Evolutionary conservation across 2,888 invertebrate genomes (phyloP).

Genomic region (Thereva nobilitata): DNA sequence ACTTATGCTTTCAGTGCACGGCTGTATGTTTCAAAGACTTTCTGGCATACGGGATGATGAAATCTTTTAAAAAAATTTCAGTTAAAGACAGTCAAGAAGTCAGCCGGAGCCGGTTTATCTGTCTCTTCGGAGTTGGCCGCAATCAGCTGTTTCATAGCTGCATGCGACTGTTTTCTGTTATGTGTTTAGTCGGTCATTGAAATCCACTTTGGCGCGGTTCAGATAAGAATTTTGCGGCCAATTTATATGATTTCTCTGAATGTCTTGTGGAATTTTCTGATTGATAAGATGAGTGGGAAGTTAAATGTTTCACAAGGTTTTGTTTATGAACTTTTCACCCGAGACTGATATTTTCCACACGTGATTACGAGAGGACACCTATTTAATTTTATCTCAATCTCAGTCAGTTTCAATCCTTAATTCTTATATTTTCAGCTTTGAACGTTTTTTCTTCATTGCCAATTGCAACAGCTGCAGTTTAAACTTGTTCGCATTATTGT

Average conservation of each 20-base stretch:
- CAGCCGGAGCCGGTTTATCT: too few species aligned
- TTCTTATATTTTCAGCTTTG: too few species aligned
- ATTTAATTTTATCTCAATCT: too few species aligned
- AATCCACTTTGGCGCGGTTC: constrained; percentile 10
- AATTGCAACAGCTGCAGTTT: too few species aligned
- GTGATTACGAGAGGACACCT: too few species aligned
- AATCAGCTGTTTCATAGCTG: constrained; percentile 19
- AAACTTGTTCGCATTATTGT: too few species aligned
- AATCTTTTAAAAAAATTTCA: constrained; percentile 22
- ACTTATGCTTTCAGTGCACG: too few species aligned
- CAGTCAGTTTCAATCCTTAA: too few species aligned
- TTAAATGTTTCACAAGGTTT: too few species aligned
- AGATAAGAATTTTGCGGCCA: background rate
- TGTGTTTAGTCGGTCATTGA: constrained; percentile 21
- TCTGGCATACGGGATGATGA: constrained; percentile 7
- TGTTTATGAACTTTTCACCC: too few species aligned
- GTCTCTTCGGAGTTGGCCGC: background rate
- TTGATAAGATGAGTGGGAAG: background rate
- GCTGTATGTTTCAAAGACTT: background rate
- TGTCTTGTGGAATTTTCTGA: constrained; percentile 11
- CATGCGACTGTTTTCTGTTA: constrained; percentile 9
- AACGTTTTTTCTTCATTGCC: too few species aligned
- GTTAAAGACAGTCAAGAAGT: background rate
- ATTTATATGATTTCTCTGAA: background rate
- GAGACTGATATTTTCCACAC: too few species aligned